These are phyloP conservation scores for Leistus spinibarbis DNA, from an alignment of 2,888 invertebrate genomes.

Conservation along the genomic window DNA sequence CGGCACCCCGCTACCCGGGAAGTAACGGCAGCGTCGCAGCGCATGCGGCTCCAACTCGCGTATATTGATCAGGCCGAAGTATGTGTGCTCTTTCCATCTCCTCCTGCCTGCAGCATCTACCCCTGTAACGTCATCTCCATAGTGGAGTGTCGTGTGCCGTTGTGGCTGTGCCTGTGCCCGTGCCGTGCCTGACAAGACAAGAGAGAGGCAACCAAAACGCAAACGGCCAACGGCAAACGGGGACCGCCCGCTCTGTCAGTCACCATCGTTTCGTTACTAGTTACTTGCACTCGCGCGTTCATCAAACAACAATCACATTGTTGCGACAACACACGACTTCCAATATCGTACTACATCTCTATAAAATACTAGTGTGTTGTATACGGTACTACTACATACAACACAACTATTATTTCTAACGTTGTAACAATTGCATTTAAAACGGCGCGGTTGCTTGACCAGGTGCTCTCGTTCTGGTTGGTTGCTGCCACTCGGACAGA, in stretches of 20 bases:
- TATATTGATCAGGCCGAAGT: slow-evolving; percentile 33
- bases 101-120: slow-evolving; percentile 6
- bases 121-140: slow-evolving; percentile 16
- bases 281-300: not conserved
- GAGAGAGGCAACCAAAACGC: not conserved
- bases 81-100: not conserved
- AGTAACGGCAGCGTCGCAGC: slow-evolving; percentile 6
- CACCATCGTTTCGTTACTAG: not conserved
- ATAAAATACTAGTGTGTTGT: too few relatives aligned
- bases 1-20: not conserved
- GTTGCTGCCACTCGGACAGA: not conserved
- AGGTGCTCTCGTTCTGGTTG: not conserved
- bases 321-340: not conserved
- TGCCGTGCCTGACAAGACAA: not conserved
- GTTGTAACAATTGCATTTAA: too few relatives aligned
- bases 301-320: not conserved
- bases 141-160: slow-evolving; percentile 12
- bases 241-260: not conserved
- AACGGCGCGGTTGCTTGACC: too few relatives aligned
- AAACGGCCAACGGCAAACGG: not conserved
- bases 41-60: slow-evolving; percentile 21
- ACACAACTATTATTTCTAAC: too few relatives aligned
- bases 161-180: slow-evolving; percentile 14
- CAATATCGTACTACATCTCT: not conserved
- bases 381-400: not conserved